Base-by-base conservation (phyloP, 1,140 invertebrate species). In the Pararge aegeria region DNA sequence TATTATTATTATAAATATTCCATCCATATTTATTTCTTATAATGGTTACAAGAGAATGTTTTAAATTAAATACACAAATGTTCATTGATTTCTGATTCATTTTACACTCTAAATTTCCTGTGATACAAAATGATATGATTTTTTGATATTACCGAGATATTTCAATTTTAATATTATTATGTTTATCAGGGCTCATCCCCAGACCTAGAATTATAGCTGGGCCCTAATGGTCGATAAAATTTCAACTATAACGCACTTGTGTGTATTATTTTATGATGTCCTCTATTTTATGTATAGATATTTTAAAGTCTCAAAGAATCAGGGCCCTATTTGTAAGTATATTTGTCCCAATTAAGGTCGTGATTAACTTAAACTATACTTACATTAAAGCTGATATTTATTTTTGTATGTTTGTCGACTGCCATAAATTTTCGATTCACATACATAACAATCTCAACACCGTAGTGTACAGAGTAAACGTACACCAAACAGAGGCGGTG, bases 361-460 rank as follows among this genome's bases (percentile, higher is more conserved):
- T 60, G 51, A 70, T 70, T 78, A 20, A 19, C 42, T 46, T 46
- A 46, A 12, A 18, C 13, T 70, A 75, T 65, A 58, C 53, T 66
- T 60, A 76, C 48, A 42, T 62, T 78, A 80, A 79, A 78, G 68
- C 77, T 73, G 69, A 63, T 67, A 69, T 64, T 57, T 54, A 63
- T 57, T 64, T 54, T 61, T 46, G 64, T 70, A 70, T 24, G 21
- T 40, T 21, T 30, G 66, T 46, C 19, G 50, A 62, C 27, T 50
- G 55, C 57, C 54, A 40, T 61, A 62, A 59, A 55, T 55, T 63
- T 61, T 68, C 65, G 64, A 59, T 64, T 70, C 74, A 75, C 66
- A 73, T 72, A 75, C 66, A 73, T 72, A 83, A 82, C 78, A 83
- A 75, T 75, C 58, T 79, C 70, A 83, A 85, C 77, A 81, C 70